Conservation (phyloP, 2,888 invertebrate species). For the Litoditis marina region DNA sequence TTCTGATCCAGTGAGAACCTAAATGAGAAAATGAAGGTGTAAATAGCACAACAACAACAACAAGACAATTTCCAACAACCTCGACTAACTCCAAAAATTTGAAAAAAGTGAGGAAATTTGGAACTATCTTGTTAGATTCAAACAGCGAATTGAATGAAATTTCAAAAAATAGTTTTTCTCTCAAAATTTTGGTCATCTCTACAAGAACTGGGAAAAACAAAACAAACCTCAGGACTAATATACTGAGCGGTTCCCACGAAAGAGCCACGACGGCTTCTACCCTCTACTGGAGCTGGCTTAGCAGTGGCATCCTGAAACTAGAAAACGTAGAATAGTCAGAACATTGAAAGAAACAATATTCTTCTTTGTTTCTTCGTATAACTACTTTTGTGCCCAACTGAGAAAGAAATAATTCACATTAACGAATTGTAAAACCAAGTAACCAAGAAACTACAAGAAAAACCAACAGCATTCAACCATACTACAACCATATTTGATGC, state of each 20-base stretch:
- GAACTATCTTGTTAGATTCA: background rate
- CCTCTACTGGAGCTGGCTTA: background rate
- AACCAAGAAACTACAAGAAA: background rate
- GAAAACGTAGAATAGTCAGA: too few species aligned
- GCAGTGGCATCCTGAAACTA: background rate
- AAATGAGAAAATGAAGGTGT: too few species aligned
- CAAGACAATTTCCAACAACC: too few species aligned
- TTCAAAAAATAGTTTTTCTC: background rate
- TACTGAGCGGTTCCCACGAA: conserved; percentile 98
- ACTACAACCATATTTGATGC: background rate
- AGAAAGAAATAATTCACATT: background rate
- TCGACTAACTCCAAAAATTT: too few species aligned
- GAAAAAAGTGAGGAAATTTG: background rate
- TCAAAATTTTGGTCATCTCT: background rate
- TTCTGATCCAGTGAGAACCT: conserved; percentile 34
- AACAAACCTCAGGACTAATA: conserved; percentile 84
- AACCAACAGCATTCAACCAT: background rate
- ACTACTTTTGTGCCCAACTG: too few species aligned
- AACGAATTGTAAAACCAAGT: background rate
- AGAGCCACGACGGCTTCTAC: conserved; percentile 55
- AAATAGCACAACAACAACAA: too few species aligned
- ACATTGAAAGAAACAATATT: too few species aligned
- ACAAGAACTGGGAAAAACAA: background rate
- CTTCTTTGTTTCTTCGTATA: too few species aligned
- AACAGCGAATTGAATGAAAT: too few species aligned